phyloP scores from a whole-genome alignment of 1,140 invertebrate genomes.

The Bombus vancouverensis region DNA sequence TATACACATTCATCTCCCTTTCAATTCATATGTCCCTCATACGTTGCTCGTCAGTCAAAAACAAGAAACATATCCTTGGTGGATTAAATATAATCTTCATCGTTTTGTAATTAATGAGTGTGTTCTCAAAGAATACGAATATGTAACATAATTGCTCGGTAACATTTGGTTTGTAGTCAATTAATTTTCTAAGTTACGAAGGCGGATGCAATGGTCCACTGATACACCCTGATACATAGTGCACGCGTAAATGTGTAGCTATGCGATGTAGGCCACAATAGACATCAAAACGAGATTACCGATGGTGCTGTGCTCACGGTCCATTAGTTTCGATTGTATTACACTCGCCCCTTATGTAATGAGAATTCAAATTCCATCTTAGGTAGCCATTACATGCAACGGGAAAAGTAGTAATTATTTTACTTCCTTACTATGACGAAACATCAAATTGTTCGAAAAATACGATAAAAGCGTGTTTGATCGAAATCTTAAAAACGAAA shows the following conservation, averaged over 20 bases:
- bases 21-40: neutral
- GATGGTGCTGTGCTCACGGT: conserved; percentile 28
- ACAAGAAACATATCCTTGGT: neutral
- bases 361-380: conserved; percentile 27
- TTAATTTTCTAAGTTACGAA: conserved; percentile 8
- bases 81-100: neutral
- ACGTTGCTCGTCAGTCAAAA: neutral
- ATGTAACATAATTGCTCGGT: neutral
- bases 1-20: neutral
- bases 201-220: neutral
- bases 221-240: neutral
- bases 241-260: neutral
- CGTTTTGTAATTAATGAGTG: neutral
- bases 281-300: conserved; percentile 58
- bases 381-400: conserved; percentile 13
- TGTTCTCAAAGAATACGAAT: neutral
- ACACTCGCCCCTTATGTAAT: conserved; percentile 24
- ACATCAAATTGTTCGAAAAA: neutral
- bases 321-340: conserved; percentile 59
- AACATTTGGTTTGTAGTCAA: neutral
- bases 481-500: neutral
- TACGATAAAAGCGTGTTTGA: neutral
- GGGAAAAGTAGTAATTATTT: conserved; percentile 29
- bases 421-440: neutral
- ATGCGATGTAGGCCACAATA: conserved; percentile 45